phyloP scores from a whole-genome alignment of 2,888 invertebrate species.

The Ophion slaviceki region DNA sequence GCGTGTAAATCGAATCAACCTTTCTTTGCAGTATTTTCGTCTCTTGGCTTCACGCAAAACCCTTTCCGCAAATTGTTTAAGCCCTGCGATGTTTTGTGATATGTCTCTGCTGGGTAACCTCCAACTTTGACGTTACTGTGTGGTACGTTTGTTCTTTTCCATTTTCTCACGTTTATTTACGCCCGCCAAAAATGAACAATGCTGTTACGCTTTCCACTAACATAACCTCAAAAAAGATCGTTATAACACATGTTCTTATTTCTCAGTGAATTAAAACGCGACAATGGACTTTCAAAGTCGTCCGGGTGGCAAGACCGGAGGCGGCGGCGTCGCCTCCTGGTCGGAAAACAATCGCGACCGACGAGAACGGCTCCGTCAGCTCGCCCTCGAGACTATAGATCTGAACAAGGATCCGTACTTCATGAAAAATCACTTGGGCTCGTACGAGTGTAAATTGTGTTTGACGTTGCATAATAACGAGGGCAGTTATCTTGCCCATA shows the following conservation, averaged over 20 bases:
- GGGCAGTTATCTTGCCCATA: conserved; percentile 99
- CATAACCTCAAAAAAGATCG: too few species aligned
- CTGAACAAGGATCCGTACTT: conserved; percentile 99
- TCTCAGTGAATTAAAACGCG: neutral
- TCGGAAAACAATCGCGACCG: conserved; percentile 99
- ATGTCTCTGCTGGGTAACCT: too few species aligned
- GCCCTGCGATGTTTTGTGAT: too few species aligned
- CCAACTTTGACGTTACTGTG: too few species aligned
- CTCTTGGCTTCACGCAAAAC: too few species aligned
- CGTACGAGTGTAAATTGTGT: conserved; percentile 99
- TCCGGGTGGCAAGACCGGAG: conserved; percentile 99
- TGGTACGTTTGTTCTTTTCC: too few species aligned
- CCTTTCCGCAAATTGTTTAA: too few species aligned
- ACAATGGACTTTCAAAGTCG: conserved; percentile 99
- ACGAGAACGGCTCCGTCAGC: conserved; percentile 96
- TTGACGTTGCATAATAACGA: conserved; percentile 99
- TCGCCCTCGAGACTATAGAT: conserved; percentile 99
- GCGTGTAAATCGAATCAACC: too few species aligned
- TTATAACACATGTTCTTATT: neutral
- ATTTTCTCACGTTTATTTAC: too few species aligned
- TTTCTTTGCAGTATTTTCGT: too few species aligned
- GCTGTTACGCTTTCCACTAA: too few species aligned
- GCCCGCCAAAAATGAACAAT: too few species aligned
- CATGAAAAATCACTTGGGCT: conserved; percentile 99
- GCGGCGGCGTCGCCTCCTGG: conserved; percentile 99